Evolutionary conservation across 2,888 invertebrate genomes (phyloP).

Genomic region (Xylota sylvarum): DNA sequence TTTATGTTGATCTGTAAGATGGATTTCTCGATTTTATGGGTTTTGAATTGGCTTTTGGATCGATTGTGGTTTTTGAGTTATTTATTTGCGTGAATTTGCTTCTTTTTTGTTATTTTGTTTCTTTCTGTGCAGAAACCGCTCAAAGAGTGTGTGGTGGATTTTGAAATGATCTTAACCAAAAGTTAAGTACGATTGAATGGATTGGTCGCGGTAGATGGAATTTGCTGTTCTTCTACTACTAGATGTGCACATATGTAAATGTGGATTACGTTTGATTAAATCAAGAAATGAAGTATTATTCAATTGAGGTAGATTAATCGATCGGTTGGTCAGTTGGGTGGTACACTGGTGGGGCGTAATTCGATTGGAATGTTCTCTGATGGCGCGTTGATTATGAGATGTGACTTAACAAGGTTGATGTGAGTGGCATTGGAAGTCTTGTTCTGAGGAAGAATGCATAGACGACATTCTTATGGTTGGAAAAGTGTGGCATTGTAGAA

Average conservation of each 20-base stretch:
- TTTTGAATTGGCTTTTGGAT: conserved; percentile 74
- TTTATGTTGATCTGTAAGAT: conserved; percentile 69
- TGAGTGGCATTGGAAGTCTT: neutral
- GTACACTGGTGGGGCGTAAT: conserved; percentile 11
- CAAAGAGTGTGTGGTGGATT: conserved; percentile 5
- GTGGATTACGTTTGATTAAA: conserved; percentile 59
- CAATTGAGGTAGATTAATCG: conserved; percentile 72
- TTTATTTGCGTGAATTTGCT: conserved; percentile 56
- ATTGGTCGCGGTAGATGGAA: conserved; percentile 31
- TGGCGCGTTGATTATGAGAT: conserved; percentile 12
- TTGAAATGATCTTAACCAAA: conserved; percentile 54
- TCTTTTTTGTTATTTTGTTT: neutral
- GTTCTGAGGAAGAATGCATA: conserved; percentile 9
- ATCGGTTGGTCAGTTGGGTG: conserved; percentile 26
- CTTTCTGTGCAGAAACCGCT: neutral
- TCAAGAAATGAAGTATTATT: conserved; percentile 62
- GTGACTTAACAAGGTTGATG: conserved; percentile 47
- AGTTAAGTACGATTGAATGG: conserved; percentile 35
- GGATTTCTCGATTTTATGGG: conserved; percentile 73
- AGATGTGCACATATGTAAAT: conserved; percentile 64
- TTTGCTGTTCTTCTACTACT: conserved; percentile 15
- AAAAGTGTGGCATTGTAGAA: neutral
- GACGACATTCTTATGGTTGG: conserved; percentile 13
- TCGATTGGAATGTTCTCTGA: conserved; percentile 35
- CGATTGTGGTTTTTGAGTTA: conserved; percentile 73